phyloP scores from a whole-genome alignment of 2,113 vertebrate species.

The Cyphomyrus plagiostoma region DNA sequence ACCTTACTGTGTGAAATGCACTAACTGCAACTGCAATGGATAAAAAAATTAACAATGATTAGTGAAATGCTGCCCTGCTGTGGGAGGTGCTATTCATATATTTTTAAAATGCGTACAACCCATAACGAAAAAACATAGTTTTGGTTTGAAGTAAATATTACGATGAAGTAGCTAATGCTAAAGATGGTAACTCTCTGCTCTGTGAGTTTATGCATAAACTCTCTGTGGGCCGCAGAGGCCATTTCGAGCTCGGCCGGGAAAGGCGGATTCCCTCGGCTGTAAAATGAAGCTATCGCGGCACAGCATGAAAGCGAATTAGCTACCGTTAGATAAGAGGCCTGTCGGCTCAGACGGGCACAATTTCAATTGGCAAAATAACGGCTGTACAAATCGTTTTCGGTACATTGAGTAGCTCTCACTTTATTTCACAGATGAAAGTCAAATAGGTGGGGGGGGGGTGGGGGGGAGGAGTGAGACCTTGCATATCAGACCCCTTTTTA shows the following conservation, averaged over 20 bases:
- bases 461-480: neutral
- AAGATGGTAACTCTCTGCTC: neutral
- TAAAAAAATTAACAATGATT: neutral
- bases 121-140: neutral
- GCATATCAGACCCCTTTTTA: slow-evolving; percentile 8
- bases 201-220: neutral
- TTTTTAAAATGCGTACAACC: neutral
- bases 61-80: neutral
- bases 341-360: neutral
- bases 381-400: slow-evolving; percentile 13
- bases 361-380: slow-evolving; percentile 12
- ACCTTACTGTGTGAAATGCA: neutral
- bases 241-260: neutral
- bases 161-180: neutral
- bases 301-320: slow-evolving; percentile 1
- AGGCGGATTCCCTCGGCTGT: slow-evolving; percentile 5
- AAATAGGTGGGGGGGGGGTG: neutral
- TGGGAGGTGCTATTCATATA: neutral
- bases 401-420: slow-evolving; percentile 12
- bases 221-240: neutral
- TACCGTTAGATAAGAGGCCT: neutral
- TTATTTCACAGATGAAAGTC: neutral
- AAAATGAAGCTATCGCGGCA: neutral
- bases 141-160: neutral
- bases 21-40: neutral